Evolutionary conservation across 2,113 vertebrate genomes (phyloP), one percentile per base, ranked within the genome.

Genomic region (Trinectes maculatus): DNA sequence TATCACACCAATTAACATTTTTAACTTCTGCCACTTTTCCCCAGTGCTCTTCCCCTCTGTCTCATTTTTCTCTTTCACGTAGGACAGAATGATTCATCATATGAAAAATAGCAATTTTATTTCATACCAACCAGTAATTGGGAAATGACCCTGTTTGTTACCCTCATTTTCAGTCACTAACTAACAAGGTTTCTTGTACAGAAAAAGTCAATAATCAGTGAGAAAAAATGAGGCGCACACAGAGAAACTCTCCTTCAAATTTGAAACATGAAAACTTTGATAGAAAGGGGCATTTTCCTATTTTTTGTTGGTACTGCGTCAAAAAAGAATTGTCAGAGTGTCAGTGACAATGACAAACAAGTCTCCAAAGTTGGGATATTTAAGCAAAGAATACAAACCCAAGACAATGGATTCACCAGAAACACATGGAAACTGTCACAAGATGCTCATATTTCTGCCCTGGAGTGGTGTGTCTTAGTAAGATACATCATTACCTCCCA

Each of bases 1-100:
- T 89, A 90, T 90, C 84, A 82, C 68, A 66, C 64, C 82, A 85
- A 88, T 89, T 89, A 87, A 83, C 84, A 88, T 89, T 85, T 88
- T 83, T 81, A 81, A 79, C 72, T 75, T 73, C 51, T 78, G 68
- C 82, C 73, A 57, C 70, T 80, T 79, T 76, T 48, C 58, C 67
- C 43, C 59, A 37, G 52, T 36, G 43, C 66, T 39, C 33, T 56
- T 53, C 37, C 58, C 48, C 22, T 59, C 73, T 22, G 10, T 53
- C 68, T 72, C 37, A 60, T 51, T 65, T 74, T 51, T 58, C 16
- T 36, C 10, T 33, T 42, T 51, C 3, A 49, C 22, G 53, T 13
- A 22, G 15, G n/a, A 21, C 26, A 34, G 25, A 8, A 34, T 24
- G 8, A 52, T 61, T 75, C 18, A 57, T 75, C 1, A 31, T 26